Evolutionary conservation across 2,113 vertebrate genomes (phyloP), one percentile per base, ranked within the genome.

Genomic region (Chunga burmeisteri): DNA sequence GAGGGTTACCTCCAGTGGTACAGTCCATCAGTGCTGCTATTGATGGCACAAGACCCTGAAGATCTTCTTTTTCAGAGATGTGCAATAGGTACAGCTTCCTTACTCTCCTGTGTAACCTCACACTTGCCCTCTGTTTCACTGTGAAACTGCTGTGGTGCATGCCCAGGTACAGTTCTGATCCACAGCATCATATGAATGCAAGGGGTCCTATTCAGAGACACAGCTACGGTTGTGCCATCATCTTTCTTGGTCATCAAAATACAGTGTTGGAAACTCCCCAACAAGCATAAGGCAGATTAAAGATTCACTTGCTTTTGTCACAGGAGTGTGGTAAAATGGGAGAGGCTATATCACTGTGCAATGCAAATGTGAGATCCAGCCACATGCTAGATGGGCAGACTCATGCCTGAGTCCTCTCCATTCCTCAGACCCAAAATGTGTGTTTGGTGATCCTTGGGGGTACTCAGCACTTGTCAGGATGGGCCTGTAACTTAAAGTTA

Each of bases 81-180:
- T 40, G 10, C 4, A 9, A 25, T 0, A 10, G 34, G 15, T 55
- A 32, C 7, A 90, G 5, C 4, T 58, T n/a, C 38, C 29, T 90
- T 8, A 1, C 13, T 30, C 4, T 22, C 7, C 29, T 32, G 21
- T 27, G 20, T 53, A 46, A 74, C 26, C 7, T 47, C 44, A 72
- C 30, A 2, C 3, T 26, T 10, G 3, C 10, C 12, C 5, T 65
- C 32, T 52, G 15, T 19, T 62, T 44, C 38, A 25, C 52, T 19
- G 16, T 4, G 36, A 62, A 65, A 15, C 17, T 44, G 58, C 32
- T 25, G 22, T 6, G 47, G 12, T 0, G 1, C 0, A 0, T 10
- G 29, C 14, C 44, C 46, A 36, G 26, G 9, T 13, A 53, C 8
- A 5, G 32, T 34, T 47, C 44, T 12, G 50, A 7, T 5, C 58